phyloP scores from a whole-genome alignment of 2,113 vertebrate species.

The Danionella cerebrum region DNA sequence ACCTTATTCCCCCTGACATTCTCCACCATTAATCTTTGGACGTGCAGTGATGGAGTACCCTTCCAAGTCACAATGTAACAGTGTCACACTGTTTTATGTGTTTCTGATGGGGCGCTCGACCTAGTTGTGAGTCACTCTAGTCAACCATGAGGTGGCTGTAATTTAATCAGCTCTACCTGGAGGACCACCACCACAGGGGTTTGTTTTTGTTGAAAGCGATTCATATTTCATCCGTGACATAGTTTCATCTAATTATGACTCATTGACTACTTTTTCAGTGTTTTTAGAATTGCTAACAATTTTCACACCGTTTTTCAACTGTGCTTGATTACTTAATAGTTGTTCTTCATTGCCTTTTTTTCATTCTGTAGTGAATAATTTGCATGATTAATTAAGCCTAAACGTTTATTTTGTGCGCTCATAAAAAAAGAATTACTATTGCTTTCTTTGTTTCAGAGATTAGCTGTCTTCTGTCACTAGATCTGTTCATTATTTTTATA shows the following conservation, averaged over 20 bases:
- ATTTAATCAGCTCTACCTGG: conserved; percentile 39
- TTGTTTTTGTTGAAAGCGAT: conserved; percentile 12
- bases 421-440: too few relatives aligned
- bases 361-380: not conserved
- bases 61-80: conserved; percentile 50
- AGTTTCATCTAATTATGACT: conserved; percentile 8
- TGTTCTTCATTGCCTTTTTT: not conserved
- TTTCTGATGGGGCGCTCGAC: conserved; percentile 42
- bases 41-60: conserved; percentile 56
- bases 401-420: not conserved
- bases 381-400: not conserved
- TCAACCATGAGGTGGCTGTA: conserved; percentile 37
- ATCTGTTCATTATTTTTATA: too few relatives aligned
- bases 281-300: conserved; percentile 10
- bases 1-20: conserved; percentile 68
- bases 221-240: not conserved
- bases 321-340: not conserved
- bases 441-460: too few relatives aligned
- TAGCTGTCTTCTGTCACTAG: too few relatives aligned
- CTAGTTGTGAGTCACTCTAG: conserved; percentile 19
- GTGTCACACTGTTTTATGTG: conserved; percentile 49
- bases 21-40: conserved; percentile 64
- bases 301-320: not conserved
- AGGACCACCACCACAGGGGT: conserved; percentile 18
- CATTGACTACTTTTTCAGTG: not conserved